Conservation (phyloP, 2,113 vertebrate genomes). For the Ellobius talpinus region DNA sequence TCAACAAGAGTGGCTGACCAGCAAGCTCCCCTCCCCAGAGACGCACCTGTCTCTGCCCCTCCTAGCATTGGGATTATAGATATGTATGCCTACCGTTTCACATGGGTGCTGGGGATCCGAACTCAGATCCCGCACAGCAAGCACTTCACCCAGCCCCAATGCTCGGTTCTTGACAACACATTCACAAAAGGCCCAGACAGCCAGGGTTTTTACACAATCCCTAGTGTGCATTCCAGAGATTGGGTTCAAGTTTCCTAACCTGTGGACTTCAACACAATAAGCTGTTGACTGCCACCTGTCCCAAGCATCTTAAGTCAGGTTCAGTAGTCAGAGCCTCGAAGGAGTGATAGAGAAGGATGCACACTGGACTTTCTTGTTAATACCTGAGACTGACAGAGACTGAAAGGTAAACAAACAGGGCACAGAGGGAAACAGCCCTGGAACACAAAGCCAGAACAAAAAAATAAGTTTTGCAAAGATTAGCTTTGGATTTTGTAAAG, state of each 20-base stretch:
- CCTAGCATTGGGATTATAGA: not conserved
- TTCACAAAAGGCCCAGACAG: constrained; percentile 1
- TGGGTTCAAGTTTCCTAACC: not conserved
- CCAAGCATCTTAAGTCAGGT: not conserved
- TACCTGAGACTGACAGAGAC: too few relatives aligned
- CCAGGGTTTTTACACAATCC: not conserved
- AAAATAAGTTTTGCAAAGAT: constrained; percentile 7
- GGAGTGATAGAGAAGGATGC: not conserved
- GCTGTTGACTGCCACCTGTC: not conserved
- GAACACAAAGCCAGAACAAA: not conserved
- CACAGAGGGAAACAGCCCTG: not conserved
- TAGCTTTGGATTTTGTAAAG: not conserved
- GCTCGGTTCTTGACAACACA: not conserved
- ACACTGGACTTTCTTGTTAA: not conserved
- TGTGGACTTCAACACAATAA: not conserved
- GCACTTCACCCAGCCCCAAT: not conserved
- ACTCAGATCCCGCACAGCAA: not conserved
- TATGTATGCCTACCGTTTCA: too few relatives aligned
- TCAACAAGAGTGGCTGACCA: too few relatives aligned
- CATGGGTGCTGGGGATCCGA: not conserved
- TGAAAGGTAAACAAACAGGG: not conserved
- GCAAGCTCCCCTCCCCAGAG: too few relatives aligned
- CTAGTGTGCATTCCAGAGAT: not conserved
- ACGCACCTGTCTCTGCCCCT: not conserved
- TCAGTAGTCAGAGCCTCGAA: not conserved